Percentiles rank a stretch among this genome's conserved stretches.
phyloP scores from a whole-genome alignment of 2,113 vertebrate genomes.

The Emydocephalus ijimae region DNA sequence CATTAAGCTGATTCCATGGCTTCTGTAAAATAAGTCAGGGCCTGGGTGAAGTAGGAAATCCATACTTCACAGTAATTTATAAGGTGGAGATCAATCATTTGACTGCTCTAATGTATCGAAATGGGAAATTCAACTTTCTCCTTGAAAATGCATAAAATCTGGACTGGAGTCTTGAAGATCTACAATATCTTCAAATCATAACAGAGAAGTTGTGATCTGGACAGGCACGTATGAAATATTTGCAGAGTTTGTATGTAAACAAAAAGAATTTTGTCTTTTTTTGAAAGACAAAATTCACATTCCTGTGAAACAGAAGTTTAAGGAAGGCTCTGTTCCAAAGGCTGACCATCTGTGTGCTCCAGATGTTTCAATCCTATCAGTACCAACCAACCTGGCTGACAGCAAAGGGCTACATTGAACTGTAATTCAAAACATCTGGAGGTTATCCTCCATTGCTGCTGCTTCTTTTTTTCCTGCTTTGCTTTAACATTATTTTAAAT shows the following conservation, averaged over 20 bases:
- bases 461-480: neutral
- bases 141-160: constrained; percentile 3
- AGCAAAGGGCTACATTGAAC: neutral
- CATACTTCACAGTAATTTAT: neutral
- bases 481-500: neutral
- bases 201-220: neutral
- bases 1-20: neutral
- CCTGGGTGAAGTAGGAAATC: neutral
- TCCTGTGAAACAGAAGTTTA: neutral
- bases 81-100: neutral
- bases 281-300: neutral
- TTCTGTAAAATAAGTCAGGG: neutral
- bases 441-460: neutral
- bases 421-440: neutral
- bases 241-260: neutral
- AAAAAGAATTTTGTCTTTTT: too few relatives aligned
- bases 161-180: neutral
- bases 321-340: neutral
- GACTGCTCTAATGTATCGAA: neutral
- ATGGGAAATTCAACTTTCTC: neutral
- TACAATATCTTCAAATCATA: neutral
- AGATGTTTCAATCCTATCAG: neutral
- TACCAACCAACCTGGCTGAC: neutral
- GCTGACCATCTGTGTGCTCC: neutral
- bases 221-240: neutral